Evolutionary conservation across 2,888 invertebrate species (phyloP), one percentile per base, ranked within the genome.

Genomic region (Lutraria lutraria): DNA sequence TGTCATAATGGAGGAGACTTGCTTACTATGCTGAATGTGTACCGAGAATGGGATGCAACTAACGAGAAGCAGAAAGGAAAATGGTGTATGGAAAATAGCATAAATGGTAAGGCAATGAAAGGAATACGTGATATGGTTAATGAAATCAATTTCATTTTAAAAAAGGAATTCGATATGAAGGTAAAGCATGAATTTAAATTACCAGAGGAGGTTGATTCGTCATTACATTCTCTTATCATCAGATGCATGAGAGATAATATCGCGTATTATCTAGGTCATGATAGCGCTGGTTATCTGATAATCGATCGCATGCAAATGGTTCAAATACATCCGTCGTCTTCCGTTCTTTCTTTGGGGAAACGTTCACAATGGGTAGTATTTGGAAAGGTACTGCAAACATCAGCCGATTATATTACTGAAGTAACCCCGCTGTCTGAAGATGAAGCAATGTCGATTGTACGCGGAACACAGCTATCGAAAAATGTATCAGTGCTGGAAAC

Each of bases 21-120:
- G 68, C 85, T 95, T 31, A 95, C 96, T 10, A 93, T 93, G 79
- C 85, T 96, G 63, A 93, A 93, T 56, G 95, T 95, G 0, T 96
- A 93, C 91, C 92, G 94, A 85, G 92, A 92, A 56, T 96, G 96
- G 96, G 83, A 91, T 54, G 72, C 86, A 16, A 85, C 94, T 29
- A 92, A 93, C 10, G 94, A 94, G 86, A 93, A 91, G 53, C 82
- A 89, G 19, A 95, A 95, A 88, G 93, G 93, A 8, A 92, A 92
- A 54, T 96, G 96, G 96, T 96, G 96, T 90, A 89, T 92, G 53
- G 84, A 93, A 19, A 96, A 97, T 89, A 94, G 94, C 85, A 94
- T 97, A 54, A 96, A 96, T 92, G 95, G 94, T 19, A 96, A 95
- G 92, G 91, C 95, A 8, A 94, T 96, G 90, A 93, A 94, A 68